phyloP scores from a whole-genome alignment of 2,797 vertebrate species.

The Phoebastria nigripes region DNA sequence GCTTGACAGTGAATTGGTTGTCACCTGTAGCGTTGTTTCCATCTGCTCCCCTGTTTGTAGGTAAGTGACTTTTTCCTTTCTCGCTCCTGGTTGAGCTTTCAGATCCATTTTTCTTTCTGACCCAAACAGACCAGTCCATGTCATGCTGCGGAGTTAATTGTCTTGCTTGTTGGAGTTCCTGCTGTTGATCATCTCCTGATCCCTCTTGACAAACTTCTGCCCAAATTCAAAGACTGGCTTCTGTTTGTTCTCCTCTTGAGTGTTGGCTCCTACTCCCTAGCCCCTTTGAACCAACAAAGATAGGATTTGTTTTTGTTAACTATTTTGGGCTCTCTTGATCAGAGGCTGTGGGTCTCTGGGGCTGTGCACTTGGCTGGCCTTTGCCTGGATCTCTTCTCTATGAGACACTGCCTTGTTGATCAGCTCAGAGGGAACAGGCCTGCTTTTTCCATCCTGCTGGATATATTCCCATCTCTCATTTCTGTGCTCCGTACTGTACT shows the following conservation, averaged over 20 bases:
- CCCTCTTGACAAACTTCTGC: slow-evolving; percentile 18
- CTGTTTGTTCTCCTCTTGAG: slow-evolving; percentile 18
- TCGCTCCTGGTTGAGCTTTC: background rate
- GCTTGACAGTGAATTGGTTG: background rate
- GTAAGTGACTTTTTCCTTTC: background rate
- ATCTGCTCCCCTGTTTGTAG: background rate
- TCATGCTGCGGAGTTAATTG: slow-evolving; percentile 8
- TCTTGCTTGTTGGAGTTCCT: slow-evolving; percentile 24
- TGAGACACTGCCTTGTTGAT: slow-evolving; percentile 38
- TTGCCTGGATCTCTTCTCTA: background rate
- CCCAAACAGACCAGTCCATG: background rate
- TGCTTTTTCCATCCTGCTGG: slow-evolving; percentile 47
- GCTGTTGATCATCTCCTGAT: slow-evolving; percentile 20
- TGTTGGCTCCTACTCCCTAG: background rate
- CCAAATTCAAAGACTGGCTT: slow-evolving; percentile 14
- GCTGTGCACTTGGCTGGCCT: slow-evolving; percentile 41
- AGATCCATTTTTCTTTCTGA: slow-evolving; percentile 2
- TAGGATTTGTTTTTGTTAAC: slow-evolving; percentile 50
- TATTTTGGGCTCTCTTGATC: slow-evolving; percentile 38
- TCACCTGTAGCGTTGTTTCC: background rate
- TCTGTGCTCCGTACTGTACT: slow-evolving; percentile 2
- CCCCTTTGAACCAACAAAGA: slow-evolving; percentile 38
- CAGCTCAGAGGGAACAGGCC: slow-evolving; percentile 28
- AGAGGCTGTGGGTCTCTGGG: slow-evolving; percentile 27
- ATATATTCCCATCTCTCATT: slow-evolving; percentile 37